These are phyloP conservation scores for honey bee (Apis mellifera) DNA, from an alignment of 1,140 invertebrate species.

Conservation along the genomic window Amel_HAv3.1 CM009933.2:7198501-7199000, in stretches of 20 bases:
- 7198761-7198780: not conserved
- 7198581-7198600: not conserved
- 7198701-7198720: not conserved
- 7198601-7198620: not conserved
- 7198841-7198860: not conserved
- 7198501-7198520: not conserved
- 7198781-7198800: not conserved
- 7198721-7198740: not conserved
- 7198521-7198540: constrained; percentile 40
- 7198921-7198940: not conserved
- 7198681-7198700: not conserved
- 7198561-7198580: constrained; percentile 17
- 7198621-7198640: too few species aligned
- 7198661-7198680: not conserved
- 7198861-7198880: constrained; percentile 42
- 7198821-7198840: not conserved
- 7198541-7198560: constrained; percentile 48
- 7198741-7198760: not conserved
- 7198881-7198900: constrained; percentile 31
- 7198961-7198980: too few species aligned
- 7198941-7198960: constrained; percentile 30
- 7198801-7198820: constrained; percentile 11
- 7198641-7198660: not conserved
- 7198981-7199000: not conserved
- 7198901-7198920: constrained; percentile 45